Conservation (phyloP, 30 jellyfish, hydroid and myxozoan species). For the Aurelia sp. region DNA sequence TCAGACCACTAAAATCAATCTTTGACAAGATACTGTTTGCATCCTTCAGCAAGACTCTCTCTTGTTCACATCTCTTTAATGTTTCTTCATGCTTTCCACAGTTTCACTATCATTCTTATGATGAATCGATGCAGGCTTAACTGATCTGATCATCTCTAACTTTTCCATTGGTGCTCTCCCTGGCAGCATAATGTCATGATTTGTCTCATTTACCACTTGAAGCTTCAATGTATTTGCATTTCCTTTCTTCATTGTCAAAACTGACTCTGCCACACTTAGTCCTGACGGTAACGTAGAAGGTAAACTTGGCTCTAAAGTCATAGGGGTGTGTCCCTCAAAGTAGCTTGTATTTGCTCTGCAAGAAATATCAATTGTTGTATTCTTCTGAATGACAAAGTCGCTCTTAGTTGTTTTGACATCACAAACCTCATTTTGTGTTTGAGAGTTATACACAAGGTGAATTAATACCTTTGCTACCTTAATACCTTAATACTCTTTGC, state of each 20-base stretch:
- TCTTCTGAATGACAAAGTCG: background rate
- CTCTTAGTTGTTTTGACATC: conserved; percentile 14
- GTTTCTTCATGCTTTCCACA: conserved; percentile 12
- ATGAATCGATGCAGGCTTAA: conserved; percentile 38
- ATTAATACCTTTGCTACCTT: too few species aligned
- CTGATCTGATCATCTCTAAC: conserved; percentile 63
- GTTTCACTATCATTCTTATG: conserved; percentile 11
- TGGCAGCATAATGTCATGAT: too few species aligned
- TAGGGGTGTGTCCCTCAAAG: too few species aligned
- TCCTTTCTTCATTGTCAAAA: too few species aligned
- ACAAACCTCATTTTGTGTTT: conserved; percentile 6
- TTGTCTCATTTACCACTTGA: too few species aligned
- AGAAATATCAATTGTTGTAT: background rate
- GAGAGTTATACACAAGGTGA: conserved; percentile 33
- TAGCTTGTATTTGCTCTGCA: too few species aligned
- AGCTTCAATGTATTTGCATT: too few species aligned
- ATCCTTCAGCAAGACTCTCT: background rate
- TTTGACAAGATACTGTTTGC: background rate
- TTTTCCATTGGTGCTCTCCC: too few species aligned
- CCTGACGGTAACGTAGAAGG: too few species aligned
- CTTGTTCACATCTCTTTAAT: conserved; percentile 15
- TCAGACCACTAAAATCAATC: too few species aligned
- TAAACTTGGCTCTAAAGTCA: too few species aligned
- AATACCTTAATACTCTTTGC: conserved; percentile 4
- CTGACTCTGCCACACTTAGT: too few species aligned